Evolutionary conservation across 2,888 invertebrate species (phyloP), one percentile per base, ranked within the genome.

Genomic region (Salpingus planirostris): DNA sequence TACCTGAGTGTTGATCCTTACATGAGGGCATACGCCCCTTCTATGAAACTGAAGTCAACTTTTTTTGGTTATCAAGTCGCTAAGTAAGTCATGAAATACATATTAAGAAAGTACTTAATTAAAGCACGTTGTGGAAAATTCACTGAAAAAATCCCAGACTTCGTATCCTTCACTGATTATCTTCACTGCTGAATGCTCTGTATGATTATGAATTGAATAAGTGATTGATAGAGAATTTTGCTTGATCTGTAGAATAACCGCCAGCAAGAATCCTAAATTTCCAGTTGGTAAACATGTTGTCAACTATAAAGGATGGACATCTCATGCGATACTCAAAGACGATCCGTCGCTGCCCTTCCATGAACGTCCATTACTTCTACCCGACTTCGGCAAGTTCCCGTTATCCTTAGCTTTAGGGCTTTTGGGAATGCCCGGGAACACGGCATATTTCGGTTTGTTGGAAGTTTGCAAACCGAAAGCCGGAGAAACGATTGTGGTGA

Each of bases 1-100:
- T 81, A 70, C 53, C 54, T 81, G 1, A 80, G 80, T 43, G 78
- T 83, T 13, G 84, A 84, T 59, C 83, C 84, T 1, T 83, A 80
- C 39, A 78, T 80, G 76, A 65, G 79, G 45, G 68, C 70, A 1
- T 76, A 73, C 43, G 67, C 70, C 59, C 64, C 65, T 29, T 62
- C 64, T 15, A 44, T 55, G 15, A 70, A 73, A 50, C 49, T 70
- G 31, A 79, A 79, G 2, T 65, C 65, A n/a, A 73, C 75, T 18
- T 80, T 83, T 74, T 72, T 80, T 31, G 83, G 83, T 4, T 65
- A 71, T 27, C 83, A 83, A 66, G 73, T 84, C 22, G 81, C 78
- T 8, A 76, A 73, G 80, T 80, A 66, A 55, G 18, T 18, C 8
- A 6, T 18, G 8, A 18, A 18, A 18, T 6, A 18, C 8, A 6